These are phyloP conservation scores for Pangasius macronema DNA, from an alignment of 2,797 vertebrate genomes.

Conservation along the genomic window DNA sequence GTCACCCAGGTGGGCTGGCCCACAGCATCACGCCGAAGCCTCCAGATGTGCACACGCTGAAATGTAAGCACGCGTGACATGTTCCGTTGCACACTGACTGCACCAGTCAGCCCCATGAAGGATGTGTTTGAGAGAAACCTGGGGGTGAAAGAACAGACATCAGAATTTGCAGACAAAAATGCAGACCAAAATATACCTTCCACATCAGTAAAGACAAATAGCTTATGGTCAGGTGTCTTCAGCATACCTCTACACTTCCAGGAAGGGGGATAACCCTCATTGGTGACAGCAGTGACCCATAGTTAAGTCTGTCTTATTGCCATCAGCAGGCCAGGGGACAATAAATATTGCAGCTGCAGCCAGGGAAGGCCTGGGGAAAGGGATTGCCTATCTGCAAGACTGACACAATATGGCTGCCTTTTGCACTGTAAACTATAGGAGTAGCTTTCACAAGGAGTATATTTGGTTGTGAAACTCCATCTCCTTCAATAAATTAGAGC, in stretches of 20 bases:
- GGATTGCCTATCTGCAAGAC: conserved; percentile 51
- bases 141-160: conserved; percentile 33
- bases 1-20: conserved; percentile 89
- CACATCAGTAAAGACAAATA: conserved; percentile 33
- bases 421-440: conserved; percentile 47
- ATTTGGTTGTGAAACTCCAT: conserved; percentile 48
- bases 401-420: conserved; percentile 49
- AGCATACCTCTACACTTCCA: conserved; percentile 17
- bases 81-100: conserved; percentile 66
- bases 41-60: conserved; percentile 83
- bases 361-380: conserved; percentile 43
- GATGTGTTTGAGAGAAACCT: conserved; percentile 87
- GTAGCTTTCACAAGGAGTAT: conserved; percentile 49
- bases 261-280: conserved; percentile 32
- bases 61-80: conserved; percentile 71
- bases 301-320: conserved; percentile 51
- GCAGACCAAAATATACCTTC: background rate
- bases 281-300: conserved; percentile 45
- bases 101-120: conserved; percentile 81
- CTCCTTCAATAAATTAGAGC: conserved; percentile 45
- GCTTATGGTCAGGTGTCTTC: conserved; percentile 11
- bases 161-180: background rate
- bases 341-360: conserved; percentile 38
- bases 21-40: conserved; percentile 74
- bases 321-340: conserved; percentile 35